A percentile compares a stretch with the other conserved stretches of the same genome.
Conservation (phyloP, 2,797 vertebrate genomes). For the Synaphobranchus kaupii region DNA sequence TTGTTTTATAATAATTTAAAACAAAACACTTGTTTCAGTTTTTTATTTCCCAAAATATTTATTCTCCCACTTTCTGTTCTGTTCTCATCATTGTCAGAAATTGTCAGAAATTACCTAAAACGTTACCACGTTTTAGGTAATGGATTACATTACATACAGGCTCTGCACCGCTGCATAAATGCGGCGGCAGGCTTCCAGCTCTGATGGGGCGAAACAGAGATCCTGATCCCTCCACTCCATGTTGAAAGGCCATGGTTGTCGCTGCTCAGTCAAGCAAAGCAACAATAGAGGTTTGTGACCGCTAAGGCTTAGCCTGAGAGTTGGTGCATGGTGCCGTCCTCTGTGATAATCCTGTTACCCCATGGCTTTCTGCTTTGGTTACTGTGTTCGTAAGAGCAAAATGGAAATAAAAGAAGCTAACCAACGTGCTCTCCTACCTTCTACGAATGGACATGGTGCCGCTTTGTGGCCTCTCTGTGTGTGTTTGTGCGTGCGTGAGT, state of each 20-base stretch:
- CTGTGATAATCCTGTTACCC: conserved; percentile 15
- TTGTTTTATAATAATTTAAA: neutral
- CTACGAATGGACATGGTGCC: neutral
- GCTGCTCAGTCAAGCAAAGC: neutral
- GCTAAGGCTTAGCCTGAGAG: neutral
- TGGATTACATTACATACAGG: neutral
- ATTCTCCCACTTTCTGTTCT: neutral
- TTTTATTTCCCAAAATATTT: neutral
- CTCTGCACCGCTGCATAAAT: neutral
- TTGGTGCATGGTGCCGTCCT: neutral
- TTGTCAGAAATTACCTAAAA: neutral
- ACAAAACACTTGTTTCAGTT: neutral
- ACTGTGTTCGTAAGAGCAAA: neutral
- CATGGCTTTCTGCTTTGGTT: conserved; percentile 11
- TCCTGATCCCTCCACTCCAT: neutral
- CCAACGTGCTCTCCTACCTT: neutral
- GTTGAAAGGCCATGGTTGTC: neutral
- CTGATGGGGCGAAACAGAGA: neutral
- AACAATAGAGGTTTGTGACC: neutral
- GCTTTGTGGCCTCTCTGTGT: neutral
- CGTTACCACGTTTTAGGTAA: neutral
- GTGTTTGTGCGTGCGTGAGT: conserved; percentile 19
- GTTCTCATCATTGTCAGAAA: neutral
- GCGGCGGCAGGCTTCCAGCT: neutral
- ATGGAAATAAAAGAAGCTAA: neutral